Conservation (phyloP, 2,797 vertebrate species). For the Acestrorhynchus altus region DNA sequence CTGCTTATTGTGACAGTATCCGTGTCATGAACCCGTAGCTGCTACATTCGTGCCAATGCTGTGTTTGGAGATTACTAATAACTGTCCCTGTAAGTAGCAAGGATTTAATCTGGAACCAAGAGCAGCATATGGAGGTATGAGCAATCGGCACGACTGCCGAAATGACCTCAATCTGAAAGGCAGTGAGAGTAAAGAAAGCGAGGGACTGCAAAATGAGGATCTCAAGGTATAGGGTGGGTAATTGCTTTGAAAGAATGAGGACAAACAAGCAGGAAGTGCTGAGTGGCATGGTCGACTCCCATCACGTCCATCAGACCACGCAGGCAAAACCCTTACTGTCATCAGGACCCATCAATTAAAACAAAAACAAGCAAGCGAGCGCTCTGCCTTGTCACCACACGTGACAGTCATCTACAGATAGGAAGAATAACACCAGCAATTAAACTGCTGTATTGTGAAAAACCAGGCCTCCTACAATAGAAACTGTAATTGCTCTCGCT, state of each 20-base stretch:
- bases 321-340: conserved; percentile 27
- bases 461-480: too few relatives aligned
- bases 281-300: conserved; percentile 73
- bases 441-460: too few relatives aligned
- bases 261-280: conserved; percentile 62
- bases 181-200: not conserved
- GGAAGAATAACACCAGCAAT: not conserved
- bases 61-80: not conserved
- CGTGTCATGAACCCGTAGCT: not conserved
- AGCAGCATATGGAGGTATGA: conserved; percentile 15
- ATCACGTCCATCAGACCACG: conserved; percentile 69
- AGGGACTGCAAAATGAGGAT: conserved; percentile 20
- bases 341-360: not conserved
- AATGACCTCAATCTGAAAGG: conserved; percentile 63
- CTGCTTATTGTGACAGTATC: too few relatives aligned
- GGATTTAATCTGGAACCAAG: conserved; percentile 10
- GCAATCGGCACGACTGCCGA: conserved; percentile 14
- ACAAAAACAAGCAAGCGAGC: conserved; percentile 50
- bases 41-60: not conserved
- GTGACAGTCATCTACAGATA: not conserved
- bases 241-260: conserved; percentile 73
- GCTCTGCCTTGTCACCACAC: conserved; percentile 28
- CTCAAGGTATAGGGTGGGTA: conserved; percentile 56
- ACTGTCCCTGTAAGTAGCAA: conserved; percentile 14
- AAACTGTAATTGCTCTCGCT: too few relatives aligned